phyloP scores from a whole-genome alignment of 2,797 vertebrate genomes.

The Pelochelys cantorii region DNA sequence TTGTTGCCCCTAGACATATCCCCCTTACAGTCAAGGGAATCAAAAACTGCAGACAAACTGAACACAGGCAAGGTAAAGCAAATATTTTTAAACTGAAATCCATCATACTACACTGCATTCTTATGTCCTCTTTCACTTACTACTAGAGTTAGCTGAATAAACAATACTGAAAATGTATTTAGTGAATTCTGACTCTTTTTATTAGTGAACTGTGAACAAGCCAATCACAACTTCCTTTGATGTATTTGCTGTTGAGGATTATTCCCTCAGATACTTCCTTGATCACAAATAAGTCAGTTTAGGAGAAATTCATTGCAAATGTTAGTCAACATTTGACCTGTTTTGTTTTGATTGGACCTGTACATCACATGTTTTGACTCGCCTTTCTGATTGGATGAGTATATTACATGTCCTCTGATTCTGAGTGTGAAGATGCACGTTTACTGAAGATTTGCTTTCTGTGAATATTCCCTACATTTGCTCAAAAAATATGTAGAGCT shows the following conservation, averaged over 20 bases:
- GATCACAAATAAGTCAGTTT: constrained; percentile 35
- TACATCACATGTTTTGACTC: neutral
- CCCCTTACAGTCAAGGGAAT: constrained; percentile 38
- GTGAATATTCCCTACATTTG: neutral
- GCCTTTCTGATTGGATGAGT: neutral
- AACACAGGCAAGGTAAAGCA: neutral
- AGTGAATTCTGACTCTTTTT: neutral
- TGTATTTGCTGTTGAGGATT: constrained; percentile 44
- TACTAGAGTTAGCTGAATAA: neutral
- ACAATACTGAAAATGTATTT: neutral
- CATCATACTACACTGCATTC: neutral
- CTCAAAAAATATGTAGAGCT: neutral
- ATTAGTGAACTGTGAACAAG: constrained; percentile 46
- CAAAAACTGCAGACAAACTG: constrained; percentile 8
- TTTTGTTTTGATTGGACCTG: neutral
- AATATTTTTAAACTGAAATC: constrained; percentile 11
- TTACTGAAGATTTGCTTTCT: neutral
- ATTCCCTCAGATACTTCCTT: constrained; percentile 58
- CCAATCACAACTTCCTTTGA: constrained; percentile 49
- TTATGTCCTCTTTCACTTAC: neutral
- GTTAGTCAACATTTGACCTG: neutral
- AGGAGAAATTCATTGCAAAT: neutral
- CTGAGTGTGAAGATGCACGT: neutral
- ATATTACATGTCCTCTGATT: neutral
- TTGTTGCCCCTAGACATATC: neutral